Evolutionary conservation across 2,888 invertebrate genomes (phyloP), one percentile per base, ranked within the genome.

Genomic region (Hirtodrosophila alboralis): DNA sequence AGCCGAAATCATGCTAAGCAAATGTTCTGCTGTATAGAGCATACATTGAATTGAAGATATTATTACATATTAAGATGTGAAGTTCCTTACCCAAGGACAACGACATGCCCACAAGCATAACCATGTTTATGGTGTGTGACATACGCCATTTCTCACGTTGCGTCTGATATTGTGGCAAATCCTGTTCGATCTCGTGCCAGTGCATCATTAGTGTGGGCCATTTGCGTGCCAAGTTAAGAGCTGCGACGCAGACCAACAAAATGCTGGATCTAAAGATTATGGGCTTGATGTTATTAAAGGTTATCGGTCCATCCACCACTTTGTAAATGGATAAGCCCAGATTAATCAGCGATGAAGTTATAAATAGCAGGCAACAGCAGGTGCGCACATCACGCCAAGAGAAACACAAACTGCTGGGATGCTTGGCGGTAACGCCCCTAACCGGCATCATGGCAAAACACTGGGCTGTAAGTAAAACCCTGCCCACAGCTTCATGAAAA

Each of bases 401-500:
- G 51, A 90, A 91, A 65, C 81, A 87, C 7, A 91, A 87, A 33
- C 90, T 79, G 1, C 89, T 88, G 0, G 92, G 90, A 63, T 91
- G 90, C 1, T 89, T 77, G 3, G 89, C 86, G 12, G 88, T 91
- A 1, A 92, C 84, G 0, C 92, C 92, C 16, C 89, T 87, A 0
- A 93, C 91, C 0, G 93, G 93, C 88, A 93, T 90, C 45, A 93
- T 80, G 44, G 91, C 92, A 37, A 93, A 93, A 28, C 89, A 91
- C 69, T 92, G 91, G 0, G 92, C 92, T 23, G 88, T 52, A 0
- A 89, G 52, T 37, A 93, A 66, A 4, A 91, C 90, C 75, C 76
- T 77, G 6, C 89, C 87, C 5, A 90, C 75, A 0, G 90, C 90
- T 75, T 90, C 88, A 51, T 89, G 88, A 41, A 90, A 90, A 44